Conservation (phyloP, 2,113 vertebrate genomes). For the Pluvianellus socialis region DNA sequence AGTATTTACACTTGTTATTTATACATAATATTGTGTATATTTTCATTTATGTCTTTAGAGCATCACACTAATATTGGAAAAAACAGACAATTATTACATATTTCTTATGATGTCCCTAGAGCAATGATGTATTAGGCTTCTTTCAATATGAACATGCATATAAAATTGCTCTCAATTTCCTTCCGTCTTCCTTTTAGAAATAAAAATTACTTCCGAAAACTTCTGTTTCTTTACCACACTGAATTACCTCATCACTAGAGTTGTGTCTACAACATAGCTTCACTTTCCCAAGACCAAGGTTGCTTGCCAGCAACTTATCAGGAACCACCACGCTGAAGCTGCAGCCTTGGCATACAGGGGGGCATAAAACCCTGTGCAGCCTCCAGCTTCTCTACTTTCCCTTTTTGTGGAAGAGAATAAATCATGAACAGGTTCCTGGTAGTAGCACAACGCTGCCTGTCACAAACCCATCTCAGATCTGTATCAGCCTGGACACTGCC, state of each 20-base stretch:
- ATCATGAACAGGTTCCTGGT: neutral
- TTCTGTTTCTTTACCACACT: neutral
- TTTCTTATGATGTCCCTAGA: neutral
- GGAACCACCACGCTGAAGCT: neutral
- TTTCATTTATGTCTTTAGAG: neutral
- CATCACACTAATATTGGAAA: neutral
- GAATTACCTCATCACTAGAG: neutral
- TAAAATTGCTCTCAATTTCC: neutral
- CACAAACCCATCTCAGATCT: neutral
- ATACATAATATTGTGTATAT: neutral
- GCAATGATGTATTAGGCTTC: neutral
- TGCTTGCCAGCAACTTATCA: rapidly evolving
- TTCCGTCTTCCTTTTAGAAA: neutral
- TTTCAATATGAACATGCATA: neutral
- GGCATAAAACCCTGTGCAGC: neutral
- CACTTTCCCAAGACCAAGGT: neutral
- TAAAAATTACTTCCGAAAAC: neutral
- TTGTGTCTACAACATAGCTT: neutral
- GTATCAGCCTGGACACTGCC: neutral
- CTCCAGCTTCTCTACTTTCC: neutral
- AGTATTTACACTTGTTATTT: neutral
- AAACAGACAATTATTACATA: neutral
- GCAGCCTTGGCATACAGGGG: neutral
- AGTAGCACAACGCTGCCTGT: rapidly evolving
- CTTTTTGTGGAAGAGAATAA: neutral